These are phyloP conservation scores for Drosophila nigrodunni DNA, from an alignment of 1,140 invertebrate genomes.

Conservation along the genomic window DNA sequence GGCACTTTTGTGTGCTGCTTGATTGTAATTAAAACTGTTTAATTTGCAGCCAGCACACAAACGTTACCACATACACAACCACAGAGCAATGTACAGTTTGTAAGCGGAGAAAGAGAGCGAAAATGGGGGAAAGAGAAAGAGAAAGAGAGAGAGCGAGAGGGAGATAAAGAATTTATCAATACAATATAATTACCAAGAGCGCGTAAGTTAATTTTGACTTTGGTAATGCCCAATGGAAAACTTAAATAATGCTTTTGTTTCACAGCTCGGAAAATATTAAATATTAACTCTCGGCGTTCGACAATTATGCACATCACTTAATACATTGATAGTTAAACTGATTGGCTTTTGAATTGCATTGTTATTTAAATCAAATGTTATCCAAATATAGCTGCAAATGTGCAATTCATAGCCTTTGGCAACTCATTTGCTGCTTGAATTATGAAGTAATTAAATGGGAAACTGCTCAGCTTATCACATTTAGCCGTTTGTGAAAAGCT, in stretches of 20 bases:
- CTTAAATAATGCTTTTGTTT: conserved; percentile 15
- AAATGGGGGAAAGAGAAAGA: background rate
- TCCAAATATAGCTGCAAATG: background rate
- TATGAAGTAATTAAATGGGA: no score
- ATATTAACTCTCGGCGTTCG: background rate
- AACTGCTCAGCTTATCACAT: no score
- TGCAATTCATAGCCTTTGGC: no score
- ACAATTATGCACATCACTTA: conserved; percentile 40
- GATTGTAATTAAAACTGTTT: conserved; percentile 68
- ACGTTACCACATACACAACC: background rate
- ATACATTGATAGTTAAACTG: background rate
- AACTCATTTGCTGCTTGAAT: no score
- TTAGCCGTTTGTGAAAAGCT: no score
- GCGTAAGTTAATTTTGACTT: conserved; percentile 19
- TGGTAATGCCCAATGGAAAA: conserved; percentile 35
- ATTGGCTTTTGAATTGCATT: background rate
- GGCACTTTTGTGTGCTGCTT: conserved; percentile 12
- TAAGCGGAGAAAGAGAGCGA: background rate
- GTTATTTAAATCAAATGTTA: background rate
- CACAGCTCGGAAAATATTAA: conserved; percentile 9
- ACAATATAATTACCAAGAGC: conserved; percentile 46
- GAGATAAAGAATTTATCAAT: conserved; percentile 33
- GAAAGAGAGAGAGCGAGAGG: background rate
- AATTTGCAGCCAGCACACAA: conserved; percentile 37
- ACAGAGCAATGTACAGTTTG: background rate